Conservation (phyloP, 2,113 vertebrate genomes). For the Chionodraco myersi region DNA sequence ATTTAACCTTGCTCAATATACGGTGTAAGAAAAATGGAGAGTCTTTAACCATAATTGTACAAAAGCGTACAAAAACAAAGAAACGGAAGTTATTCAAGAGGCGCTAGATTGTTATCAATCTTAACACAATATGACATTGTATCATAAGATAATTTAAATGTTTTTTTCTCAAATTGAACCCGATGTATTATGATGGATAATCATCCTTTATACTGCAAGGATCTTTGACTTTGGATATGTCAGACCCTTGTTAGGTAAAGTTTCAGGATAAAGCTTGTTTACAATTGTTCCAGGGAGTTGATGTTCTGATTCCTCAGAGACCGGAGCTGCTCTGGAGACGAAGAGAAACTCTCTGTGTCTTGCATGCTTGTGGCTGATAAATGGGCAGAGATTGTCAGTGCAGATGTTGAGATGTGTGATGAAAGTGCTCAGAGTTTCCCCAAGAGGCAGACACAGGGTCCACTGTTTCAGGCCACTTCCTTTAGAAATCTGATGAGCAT, state of each 20-base stretch:
- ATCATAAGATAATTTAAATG: too few species aligned
- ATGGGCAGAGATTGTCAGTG: slow-evolving; percentile 48
- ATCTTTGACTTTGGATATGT: not conserved
- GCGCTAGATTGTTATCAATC: too few species aligned
- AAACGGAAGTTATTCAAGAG: too few species aligned
- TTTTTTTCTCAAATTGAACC: not conserved
- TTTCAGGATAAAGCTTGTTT: slow-evolving; percentile 49
- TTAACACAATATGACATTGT: too few species aligned
- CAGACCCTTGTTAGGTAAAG: not conserved
- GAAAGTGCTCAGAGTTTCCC: slow-evolving; percentile 51
- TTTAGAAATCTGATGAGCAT: not conserved
- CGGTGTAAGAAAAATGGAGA: too few species aligned
- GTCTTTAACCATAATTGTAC: too few species aligned
- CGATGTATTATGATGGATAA: not conserved
- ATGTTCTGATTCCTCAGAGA: slow-evolving; percentile 46
- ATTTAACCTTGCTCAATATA: too few species aligned
- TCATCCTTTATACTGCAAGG: not conserved
- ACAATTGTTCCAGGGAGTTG: slow-evolving; percentile 27
- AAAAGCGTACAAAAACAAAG: too few species aligned
- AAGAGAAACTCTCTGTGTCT: slow-evolving; percentile 4
- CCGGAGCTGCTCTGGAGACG: slow-evolving; percentile 14
- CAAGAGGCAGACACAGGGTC: slow-evolving; percentile 20
- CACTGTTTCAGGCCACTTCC: slow-evolving; percentile 13
- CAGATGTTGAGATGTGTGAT: slow-evolving; percentile 55
- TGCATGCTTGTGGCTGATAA: slow-evolving; percentile 30